Evolutionary conservation across 2,888 invertebrate genomes (phyloP).

Genomic region (Noctuana brunneofusca): DNA sequence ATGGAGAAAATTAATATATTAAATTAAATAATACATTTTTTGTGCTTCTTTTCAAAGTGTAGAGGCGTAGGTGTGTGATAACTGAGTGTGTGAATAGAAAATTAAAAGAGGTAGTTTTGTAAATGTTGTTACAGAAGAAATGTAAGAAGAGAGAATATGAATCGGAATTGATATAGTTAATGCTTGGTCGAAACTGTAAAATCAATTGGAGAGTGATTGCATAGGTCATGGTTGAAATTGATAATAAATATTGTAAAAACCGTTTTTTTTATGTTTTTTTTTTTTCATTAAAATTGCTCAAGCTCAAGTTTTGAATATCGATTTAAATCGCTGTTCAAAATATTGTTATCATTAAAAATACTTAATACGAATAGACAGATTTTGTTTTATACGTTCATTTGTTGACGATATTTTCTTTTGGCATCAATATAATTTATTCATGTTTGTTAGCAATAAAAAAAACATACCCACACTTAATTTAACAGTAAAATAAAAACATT

Average conservation of each 20-base stretch:
- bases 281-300: background rate
- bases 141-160: background rate
- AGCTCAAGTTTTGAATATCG: background rate
- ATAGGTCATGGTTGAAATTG: background rate
- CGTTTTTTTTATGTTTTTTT: background rate
- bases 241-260: background rate
- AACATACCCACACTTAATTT: too few relatives aligned
- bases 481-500: too few relatives aligned
- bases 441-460: background rate
- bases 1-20: background rate
- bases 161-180: constrained; percentile 15
- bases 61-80: constrained; percentile 26
- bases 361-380: too few relatives aligned
- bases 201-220: background rate
- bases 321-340: background rate
- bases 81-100: constrained; percentile 17
- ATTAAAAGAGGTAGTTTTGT: constrained; percentile 26
- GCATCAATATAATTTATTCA: too few relatives aligned
- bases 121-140: constrained; percentile 18
- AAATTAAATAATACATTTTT: background rate
- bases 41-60: background rate
- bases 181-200: background rate
- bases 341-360: background rate
- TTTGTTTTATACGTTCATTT: background rate
- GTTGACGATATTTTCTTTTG: background rate